A percentile compares a stretch with the other conserved stretches of the same genome.
Evolutionary conservation across 2,113 vertebrate genomes (phyloP).

Genomic region (Anser cygnoides): DNA sequence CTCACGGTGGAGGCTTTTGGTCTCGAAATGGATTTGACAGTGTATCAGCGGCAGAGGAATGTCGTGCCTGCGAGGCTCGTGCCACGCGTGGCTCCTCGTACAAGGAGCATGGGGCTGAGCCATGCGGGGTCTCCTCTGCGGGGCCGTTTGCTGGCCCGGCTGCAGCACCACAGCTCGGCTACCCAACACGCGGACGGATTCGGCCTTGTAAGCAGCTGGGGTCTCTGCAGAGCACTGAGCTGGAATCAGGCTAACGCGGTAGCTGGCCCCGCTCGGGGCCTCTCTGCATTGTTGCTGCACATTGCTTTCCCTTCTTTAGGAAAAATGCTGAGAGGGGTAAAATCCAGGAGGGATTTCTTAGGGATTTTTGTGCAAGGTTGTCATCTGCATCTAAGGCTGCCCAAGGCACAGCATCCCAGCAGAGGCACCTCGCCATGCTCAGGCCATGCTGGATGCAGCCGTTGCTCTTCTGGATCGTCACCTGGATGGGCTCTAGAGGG

Average conservation of each 20-base stretch:
- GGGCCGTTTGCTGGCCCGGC: background rate
- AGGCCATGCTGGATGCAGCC: background rate
- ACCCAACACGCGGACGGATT: too few relatives aligned
- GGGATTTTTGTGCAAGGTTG: background rate
- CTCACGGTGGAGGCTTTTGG: background rate
- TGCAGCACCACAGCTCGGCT: fast-evolving
- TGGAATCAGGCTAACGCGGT: fast-evolving
- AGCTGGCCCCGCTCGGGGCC: background rate
- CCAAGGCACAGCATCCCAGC: background rate
- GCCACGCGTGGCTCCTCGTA: background rate
- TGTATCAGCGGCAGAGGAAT: background rate
- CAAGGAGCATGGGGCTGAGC: background rate
- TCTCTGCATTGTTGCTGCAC: background rate
- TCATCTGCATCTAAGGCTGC: background rate
- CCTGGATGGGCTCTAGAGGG: background rate
- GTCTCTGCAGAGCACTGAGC: background rate
- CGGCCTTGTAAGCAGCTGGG: background rate
- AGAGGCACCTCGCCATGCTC: background rate
- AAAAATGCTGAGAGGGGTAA: background rate
- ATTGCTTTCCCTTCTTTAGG: background rate
- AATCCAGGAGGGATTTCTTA: background rate
- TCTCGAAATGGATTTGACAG: background rate
- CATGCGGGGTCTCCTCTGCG: fast-evolving
- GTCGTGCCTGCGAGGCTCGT: fast-evolving
- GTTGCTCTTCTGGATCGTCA: background rate